These are phyloP conservation scores for Acronicta alni DNA, from an alignment of 2,888 invertebrate genomes.

Conservation along the genomic window DNA sequence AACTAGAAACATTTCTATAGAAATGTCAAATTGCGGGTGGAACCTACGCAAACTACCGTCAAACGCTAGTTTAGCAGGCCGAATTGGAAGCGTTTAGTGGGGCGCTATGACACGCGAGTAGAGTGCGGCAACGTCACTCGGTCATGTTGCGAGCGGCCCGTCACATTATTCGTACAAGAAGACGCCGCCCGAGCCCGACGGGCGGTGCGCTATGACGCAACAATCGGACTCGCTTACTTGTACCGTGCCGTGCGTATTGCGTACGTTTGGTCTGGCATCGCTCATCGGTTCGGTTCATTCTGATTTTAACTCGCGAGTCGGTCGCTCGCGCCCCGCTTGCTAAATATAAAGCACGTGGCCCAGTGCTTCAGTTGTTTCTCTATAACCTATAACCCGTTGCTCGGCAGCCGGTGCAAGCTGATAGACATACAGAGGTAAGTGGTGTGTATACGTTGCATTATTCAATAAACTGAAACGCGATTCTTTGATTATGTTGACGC, in stretches of 20 bases:
- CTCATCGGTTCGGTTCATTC: conserved; percentile 70
- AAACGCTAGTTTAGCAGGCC: conserved; percentile 9
- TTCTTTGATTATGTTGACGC: conserved; percentile 31
- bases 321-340: conserved; percentile 67
- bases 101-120: conserved; percentile 14
- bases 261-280: conserved; percentile 52
- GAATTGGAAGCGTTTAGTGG: conserved; percentile 28
- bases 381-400: conserved; percentile 69
- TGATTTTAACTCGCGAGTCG: conserved; percentile 75
- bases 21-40: conserved; percentile 20
- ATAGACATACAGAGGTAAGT: conserved; percentile 51
- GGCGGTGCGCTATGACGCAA: conserved; percentile 68
- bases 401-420: conserved; percentile 40
- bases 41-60: conserved; percentile 13
- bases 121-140: conserved; percentile 12
- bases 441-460: conserved; percentile 22
- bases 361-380: conserved; percentile 69
- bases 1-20: conserved; percentile 23
- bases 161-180: conserved; percentile 26
- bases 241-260: conserved; percentile 61
- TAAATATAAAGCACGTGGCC: conserved; percentile 82
- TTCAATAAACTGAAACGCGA: conserved; percentile 28
- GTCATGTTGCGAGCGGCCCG: conserved; percentile 30
- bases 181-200: conserved; percentile 24
- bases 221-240: conserved; percentile 66